phyloP scores from a whole-genome alignment of 2,888 invertebrate genomes.

The Auanema sp. region DNA sequence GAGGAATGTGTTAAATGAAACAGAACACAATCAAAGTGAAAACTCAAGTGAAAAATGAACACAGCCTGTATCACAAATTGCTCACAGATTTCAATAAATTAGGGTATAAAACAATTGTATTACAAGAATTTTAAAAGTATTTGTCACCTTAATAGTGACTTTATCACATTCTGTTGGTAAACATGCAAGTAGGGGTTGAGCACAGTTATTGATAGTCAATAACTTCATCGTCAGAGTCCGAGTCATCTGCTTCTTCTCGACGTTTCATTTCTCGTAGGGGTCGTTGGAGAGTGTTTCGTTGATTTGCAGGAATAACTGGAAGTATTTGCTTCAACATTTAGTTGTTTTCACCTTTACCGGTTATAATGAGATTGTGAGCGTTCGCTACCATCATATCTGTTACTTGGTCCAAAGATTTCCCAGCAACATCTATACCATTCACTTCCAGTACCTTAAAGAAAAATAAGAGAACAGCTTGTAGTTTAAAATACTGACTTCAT shows the following conservation, averaged over 20 bases:
- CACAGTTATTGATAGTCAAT: slow-evolving; percentile 20
- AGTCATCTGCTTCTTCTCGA: slow-evolving; percentile 26
- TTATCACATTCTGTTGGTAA: neutral
- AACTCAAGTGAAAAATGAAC: neutral
- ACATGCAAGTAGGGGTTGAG: neutral
- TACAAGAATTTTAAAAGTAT: neutral
- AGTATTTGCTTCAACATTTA: neutral
- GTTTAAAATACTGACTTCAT: slow-evolving; percentile 72
- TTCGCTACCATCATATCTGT: slow-evolving; percentile 99
- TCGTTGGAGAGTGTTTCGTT: slow-evolving; percentile 66
- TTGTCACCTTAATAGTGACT: neutral
- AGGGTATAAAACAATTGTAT: neutral
- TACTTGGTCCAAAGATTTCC: slow-evolving; percentile 93
- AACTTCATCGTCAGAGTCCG: slow-evolving; percentile 29
- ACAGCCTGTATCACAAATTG: neutral
- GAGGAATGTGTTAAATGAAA: neutral
- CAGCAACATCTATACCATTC: slow-evolving; percentile 95
- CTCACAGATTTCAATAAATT: neutral
- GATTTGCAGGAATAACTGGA: slow-evolving; percentile 91
- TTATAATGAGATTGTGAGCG: slow-evolving; percentile 95
- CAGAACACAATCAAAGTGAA: neutral
- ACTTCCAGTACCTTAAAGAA: slow-evolving; percentile 81
- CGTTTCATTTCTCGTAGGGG: slow-evolving; percentile 20
- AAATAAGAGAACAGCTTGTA: neutral
- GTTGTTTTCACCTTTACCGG: slow-evolving; percentile 65